Evolutionary conservation across 2,113 vertebrate genomes (phyloP), one percentile per base, ranked within the genome.

Genomic region (Tetraodon nigroviridis): DNA sequence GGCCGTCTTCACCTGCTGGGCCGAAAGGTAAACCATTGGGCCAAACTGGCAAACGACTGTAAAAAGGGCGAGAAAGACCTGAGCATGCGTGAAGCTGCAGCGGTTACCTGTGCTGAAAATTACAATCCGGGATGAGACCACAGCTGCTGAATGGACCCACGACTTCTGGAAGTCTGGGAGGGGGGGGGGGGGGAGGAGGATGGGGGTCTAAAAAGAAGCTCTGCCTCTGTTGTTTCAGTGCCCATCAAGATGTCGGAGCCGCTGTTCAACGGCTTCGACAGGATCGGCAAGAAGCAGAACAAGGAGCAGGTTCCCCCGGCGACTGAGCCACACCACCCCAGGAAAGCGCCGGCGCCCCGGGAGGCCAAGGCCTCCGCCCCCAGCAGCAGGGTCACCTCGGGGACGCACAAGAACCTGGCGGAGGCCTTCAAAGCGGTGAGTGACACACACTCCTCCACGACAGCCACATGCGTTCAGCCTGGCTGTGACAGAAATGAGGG

Each of bases 261-360:
- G 1, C 75, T 94, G 45, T 96, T 82, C 5, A 94, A 94, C 20
- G 85, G 89, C 71, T 93, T 96, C 4, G 95, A 96, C 84, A 92
- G 90, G 76, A 69, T 91, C 6, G 76, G 59, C 32, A 94, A 93
- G 79, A 91, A 90, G 73, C 93, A 92, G 86, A 96, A 94, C 85
- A 98, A 97, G 82, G 96, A 98, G 76, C 95, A 97, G 82, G 93
- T 98, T 5, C 95, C 96, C 0, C 95, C 92, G 0, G 55, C 86
- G 0, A 72, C 73, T 0, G 91, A 94, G 72, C 37, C 69, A 4
- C 85, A 82, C 5, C 92, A 68, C 24, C 24, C 24, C 63, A 92
- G 92, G 29, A 90, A 85, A 46, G 60, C 73, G 11, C 79, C 74
- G 0, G 0, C 58, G 0, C 85, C 47, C 0, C 94, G 89, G 74